Base-by-base conservation (phyloP, 1,140 invertebrate species). In the Scaptomyza montana region DNA sequence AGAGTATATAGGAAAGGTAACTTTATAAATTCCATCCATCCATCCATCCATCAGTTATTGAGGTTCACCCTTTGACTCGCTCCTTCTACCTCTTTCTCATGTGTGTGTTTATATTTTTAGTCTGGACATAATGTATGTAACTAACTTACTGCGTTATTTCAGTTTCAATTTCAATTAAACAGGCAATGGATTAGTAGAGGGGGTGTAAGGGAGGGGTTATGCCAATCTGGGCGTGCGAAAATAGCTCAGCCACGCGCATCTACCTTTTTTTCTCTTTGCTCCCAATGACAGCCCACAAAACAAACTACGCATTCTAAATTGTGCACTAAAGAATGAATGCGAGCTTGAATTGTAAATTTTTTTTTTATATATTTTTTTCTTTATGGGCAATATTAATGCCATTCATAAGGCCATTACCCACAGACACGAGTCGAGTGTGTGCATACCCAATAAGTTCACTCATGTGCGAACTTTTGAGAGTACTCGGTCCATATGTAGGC, bases 81-180 rank as follows among this genome's bases (percentile, higher is more conserved):
- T 4, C 0, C 10, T 9, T 41, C 39, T 2, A 6, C 33, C 21
- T 25, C 21, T 25, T 25, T 39, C 9, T 5, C 10, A 41, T 19
- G 28, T 10, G 39, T 30, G 49, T 25, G 13, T 62, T 30, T 5
- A 47, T 78, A 81, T 87, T 86, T 86, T 86, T 87, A 86, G 81
- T 87, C 59, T 63, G 54, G 25, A 36, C 71, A 74, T 82, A 68
- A 78, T 45, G 2, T 25, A 25, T 25, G 21, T 4, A 2, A 45
- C 54, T 64, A 77, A 81, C 16, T 16, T 1, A 16, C 63, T 70
- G 71, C 78, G 80, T 89, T 87, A 86, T 76, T 78, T 75, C 73
- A 64, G 66, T 78, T 75, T 76, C 73, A 76, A 78, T 89, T 86
- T 81, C 82, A 85, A 85, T 85, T 85, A 85, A 85, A 69, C 46